Conservation (phyloP, 2,113 vertebrate species). For the Nestor notabilis region DNA sequence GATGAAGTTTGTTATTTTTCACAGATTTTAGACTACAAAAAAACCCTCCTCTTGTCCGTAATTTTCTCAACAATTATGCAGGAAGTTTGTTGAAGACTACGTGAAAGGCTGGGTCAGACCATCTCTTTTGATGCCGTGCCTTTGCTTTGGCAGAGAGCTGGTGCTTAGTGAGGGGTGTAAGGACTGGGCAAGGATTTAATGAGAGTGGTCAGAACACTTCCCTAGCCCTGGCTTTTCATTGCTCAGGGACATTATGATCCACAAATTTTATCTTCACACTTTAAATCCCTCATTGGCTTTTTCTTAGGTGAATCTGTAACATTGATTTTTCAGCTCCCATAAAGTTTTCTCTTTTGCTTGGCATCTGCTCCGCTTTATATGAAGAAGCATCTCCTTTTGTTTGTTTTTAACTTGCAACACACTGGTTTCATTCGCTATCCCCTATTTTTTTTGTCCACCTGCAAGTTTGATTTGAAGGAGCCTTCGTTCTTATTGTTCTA, state of each 20-base stretch:
- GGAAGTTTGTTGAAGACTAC: background rate
- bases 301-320: background rate
- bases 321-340: background rate
- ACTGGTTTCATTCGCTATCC: background rate
- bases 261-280: background rate
- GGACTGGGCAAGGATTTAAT: background rate
- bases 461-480: background rate
- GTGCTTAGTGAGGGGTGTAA: background rate
- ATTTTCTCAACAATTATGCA: rapidly evolving
- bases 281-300: background rate
- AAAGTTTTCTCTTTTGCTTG: background rate
- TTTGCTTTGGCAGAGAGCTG: background rate
- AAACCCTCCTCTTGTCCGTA: background rate
- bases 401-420: background rate
- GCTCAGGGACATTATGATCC: background rate
- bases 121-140: background rate
- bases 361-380: background rate
- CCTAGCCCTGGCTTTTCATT: background rate
- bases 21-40: background rate
- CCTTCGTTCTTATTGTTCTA: background rate
- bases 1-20: background rate
- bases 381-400: background rate
- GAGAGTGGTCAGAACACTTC: background rate
- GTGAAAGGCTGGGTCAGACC: background rate
- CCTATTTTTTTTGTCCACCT: background rate